phyloP scores from a whole-genome alignment of 2,113 vertebrate species.

The Engystomops pustulosus region DNA sequence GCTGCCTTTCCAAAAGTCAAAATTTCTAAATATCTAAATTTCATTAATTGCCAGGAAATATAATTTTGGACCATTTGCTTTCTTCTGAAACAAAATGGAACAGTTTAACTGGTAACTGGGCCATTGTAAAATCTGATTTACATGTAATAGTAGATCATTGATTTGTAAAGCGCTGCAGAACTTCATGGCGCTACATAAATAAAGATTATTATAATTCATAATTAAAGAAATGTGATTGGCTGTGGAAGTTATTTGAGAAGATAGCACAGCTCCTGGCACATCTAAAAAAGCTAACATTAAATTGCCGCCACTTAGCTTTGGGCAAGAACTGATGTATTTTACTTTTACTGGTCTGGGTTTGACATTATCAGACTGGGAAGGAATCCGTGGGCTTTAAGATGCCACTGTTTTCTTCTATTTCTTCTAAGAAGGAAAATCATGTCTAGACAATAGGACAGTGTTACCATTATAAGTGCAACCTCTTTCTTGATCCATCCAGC shows the following conservation, averaged over 20 bases:
- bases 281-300: background rate
- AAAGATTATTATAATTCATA: too few relatives aligned
- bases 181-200: too few relatives aligned
- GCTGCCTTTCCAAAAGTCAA: background rate
- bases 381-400: background rate
- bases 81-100: too few relatives aligned
- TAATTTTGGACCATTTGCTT: too few relatives aligned
- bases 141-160: too few relatives aligned
- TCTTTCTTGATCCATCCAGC: background rate
- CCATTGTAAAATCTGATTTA: too few relatives aligned
- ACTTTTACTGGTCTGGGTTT: background rate
- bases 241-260: background rate
- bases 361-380: background rate
- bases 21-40: background rate
- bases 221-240: conserved; percentile 16
- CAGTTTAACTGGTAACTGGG: too few relatives aligned
- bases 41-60: too few relatives aligned
- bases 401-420: background rate
- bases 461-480: background rate
- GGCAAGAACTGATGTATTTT: background rate
- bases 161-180: too few relatives aligned
- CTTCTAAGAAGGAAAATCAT: background rate
- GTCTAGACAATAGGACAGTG: background rate
- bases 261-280: background rate
- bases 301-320: background rate